Base-by-base conservation (phyloP, 2,113 vertebrate genomes). In the Electrona antarctica region DNA sequence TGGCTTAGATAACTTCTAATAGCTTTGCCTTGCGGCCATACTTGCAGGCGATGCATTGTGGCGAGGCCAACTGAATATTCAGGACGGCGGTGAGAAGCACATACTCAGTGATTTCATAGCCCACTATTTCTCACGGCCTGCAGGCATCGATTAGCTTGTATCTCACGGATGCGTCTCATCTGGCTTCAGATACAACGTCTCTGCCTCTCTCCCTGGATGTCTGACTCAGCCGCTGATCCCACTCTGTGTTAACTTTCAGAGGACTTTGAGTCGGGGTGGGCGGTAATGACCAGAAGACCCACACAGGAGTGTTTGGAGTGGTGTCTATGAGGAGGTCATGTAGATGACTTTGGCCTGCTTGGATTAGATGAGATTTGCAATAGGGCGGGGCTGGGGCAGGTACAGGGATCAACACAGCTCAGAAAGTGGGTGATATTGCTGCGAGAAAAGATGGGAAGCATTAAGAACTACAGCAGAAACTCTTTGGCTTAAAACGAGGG, bases 171-270 rank as follows among this genome's bases (percentile, higher is more conserved):
- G 12, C 7, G 10, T 9, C 1, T 64, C 49, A 13, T 29, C 8
- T 46, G 15, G 13, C 15, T 45, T 10, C 7, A 55, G 8, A 15
- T 15, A 28, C 56, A 12, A 11, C 7, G 10, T 51, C 28, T 64
- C 61, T 10, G 6, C 50, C 41, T 49, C 13, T 7, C 8, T 33
- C 15, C 41, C 10, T 60, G 9, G 3, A 54, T 29, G 45, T 48
- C 6, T 64, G 55, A 49, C 21, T 66, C 21, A 41, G 7, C 21
- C 47, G 45, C 55, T 7, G 21, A n/a, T 52, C 64, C 14, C 10
- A 3, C 33, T 61, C 4, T 21, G 9, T 54, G 49, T 73, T 60
- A 78, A 59, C 64, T 51, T 12, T 11, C 6, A 14, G 13, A 60
- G n/a, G 28, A n/a, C 5, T 1, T 3, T 11, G 77, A 57, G 56